A percentile compares a stretch with the other conserved stretches of the same genome.
phyloP scores from a whole-genome alignment of 1,140 invertebrate genomes.

The Drosophila tropicalis region DNA sequence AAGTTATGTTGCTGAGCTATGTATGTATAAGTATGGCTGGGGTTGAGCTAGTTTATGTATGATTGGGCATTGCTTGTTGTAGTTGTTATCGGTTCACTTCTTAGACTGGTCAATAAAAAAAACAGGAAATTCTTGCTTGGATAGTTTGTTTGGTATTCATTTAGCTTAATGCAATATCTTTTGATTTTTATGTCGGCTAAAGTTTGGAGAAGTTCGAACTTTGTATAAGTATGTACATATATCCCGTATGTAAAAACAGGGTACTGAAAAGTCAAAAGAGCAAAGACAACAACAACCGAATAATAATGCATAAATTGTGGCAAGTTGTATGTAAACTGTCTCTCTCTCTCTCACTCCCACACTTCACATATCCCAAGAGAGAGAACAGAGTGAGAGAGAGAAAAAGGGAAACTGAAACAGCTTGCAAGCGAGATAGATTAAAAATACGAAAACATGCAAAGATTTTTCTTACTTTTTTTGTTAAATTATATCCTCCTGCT shows the following conservation, averaged over 20 bases:
- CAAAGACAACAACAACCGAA: slow-evolving; percentile 33
- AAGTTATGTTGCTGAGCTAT: neutral
- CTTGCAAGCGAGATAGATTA: slow-evolving; percentile 22
- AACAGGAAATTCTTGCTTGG: no score
- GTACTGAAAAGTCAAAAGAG: slow-evolving; percentile 19
- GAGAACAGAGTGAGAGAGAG: neutral
- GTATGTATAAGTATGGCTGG: no score
- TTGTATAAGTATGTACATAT: no score
- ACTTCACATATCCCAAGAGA: neutral
- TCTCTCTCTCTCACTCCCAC: neutral
- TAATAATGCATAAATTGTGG: slow-evolving; percentile 64
- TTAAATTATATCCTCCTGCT: slow-evolving; percentile 1
- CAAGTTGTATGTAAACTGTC: slow-evolving; percentile 31
- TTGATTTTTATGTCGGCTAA: no score
- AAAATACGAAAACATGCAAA: slow-evolving; percentile 41
- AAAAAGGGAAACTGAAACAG: neutral
- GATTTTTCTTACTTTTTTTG: slow-evolving; percentile 28
- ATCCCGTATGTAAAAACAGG: neutral
- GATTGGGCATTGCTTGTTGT: neutral
- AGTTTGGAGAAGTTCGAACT: no score
- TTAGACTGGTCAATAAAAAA: no score
- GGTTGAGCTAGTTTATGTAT: no score
- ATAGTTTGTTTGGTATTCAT: no score
- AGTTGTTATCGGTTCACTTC: neutral
- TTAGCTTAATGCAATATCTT: no score